Evolutionary conservation across 2,113 vertebrate genomes (phyloP), one percentile per base, ranked within the genome.

Genomic region (Chauna torquata): DNA sequence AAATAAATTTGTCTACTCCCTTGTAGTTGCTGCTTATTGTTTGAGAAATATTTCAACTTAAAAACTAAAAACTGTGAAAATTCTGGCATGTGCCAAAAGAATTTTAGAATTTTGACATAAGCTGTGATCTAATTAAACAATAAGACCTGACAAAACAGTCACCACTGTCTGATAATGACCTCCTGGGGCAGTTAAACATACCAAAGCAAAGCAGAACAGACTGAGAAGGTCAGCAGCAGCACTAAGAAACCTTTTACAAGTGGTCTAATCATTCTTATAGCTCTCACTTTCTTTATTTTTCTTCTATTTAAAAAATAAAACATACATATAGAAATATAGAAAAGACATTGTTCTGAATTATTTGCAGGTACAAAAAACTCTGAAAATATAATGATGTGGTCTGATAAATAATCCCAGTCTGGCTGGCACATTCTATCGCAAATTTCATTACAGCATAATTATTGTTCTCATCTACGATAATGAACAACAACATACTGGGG

Each of bases 111-210:
- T 97, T 94, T 88, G 90, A 97, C 95, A 96, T 96, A 98, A 98
- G 91, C 96, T 97, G 97, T 98, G 97, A 98, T 98, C 98, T 98
- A 98, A 98, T 98, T 98, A 98, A 98, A 97, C 96, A 98, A 97
- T 97, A 98, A 97, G 97, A 98, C 97, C 90, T 98, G 98, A 98
- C 97, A 98, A 98, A 98, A 97, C 91, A 97, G 97, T 97, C 96
- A 97, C 96, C 94, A 94, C 96, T 96, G 91, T 97, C 96, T 96
- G 91, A 98, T 98, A 98, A 98, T 98, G 96, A 97, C 97, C 97
- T 98, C 98, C 97, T 2, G 95, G 96, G 98, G 98, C 98, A 97
- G 96, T 97, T 97, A 95, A 97, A 97, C 94, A 97, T 95, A 96
- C 94, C 61, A 66, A 96, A 96, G 97, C 96, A 98, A 97, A 97